phyloP scores from a whole-genome alignment of 2,797 vertebrate genomes.

The Tachyglossus aculeatus region DNA sequence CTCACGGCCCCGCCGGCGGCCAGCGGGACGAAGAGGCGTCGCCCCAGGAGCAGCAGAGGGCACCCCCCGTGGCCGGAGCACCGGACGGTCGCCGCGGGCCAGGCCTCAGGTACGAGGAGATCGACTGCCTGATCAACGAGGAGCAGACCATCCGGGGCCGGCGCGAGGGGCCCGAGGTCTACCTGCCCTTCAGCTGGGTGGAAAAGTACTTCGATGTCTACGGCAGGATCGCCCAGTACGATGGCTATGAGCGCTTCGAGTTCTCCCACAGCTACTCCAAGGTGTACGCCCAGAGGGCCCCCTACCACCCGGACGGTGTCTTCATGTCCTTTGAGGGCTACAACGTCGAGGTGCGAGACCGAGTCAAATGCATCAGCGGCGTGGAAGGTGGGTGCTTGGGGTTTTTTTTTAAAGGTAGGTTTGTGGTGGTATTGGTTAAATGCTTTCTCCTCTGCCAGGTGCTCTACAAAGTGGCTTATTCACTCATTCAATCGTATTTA shows the following conservation, averaged over 20 bases:
- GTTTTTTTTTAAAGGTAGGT: no score
- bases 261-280: constrained; percentile 99
- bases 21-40: constrained; percentile 81
- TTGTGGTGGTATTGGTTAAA: no score
- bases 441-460: no score
- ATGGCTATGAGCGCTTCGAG: constrained; percentile 93
- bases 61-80: constrained; percentile 81
- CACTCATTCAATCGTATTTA: no score
- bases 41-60: constrained; percentile 78
- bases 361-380: constrained; percentile 97
- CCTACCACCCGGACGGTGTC: constrained; percentile 92
- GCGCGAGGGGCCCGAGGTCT: constrained; percentile 87
- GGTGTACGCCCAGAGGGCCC: constrained; percentile 91
- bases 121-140: constrained; percentile 97
- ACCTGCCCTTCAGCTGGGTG: constrained; percentile 94
- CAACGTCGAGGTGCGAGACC: constrained; percentile 95
- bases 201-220: constrained; percentile 98
- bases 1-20: constrained; percentile 65
- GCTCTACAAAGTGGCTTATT: no score
- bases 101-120: constrained; percentile 90
- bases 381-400: constrained; percentile 89
- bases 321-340: constrained; percentile 99
- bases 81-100: constrained; percentile 59
- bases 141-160: constrained; percentile 89
- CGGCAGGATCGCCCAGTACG: constrained; percentile 89